Evolutionary conservation across 1,140 invertebrate species (phyloP), one percentile per base, ranked within the genome.

Genomic region (Calephelis virginiensis): DNA sequence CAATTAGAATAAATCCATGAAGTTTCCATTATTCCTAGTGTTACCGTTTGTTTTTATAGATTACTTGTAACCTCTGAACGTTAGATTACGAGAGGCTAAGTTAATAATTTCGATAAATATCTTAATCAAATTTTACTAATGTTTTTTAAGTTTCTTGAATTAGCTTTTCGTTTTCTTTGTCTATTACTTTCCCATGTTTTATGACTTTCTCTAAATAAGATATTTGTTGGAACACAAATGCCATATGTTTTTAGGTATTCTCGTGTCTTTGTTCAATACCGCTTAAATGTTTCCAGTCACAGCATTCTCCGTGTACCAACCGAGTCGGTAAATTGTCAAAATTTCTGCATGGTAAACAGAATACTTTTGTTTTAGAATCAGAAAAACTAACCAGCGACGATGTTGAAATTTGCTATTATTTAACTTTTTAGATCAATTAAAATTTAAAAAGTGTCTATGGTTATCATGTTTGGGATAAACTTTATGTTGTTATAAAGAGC

Each of bases 61-160:
- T 68, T 56, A 49, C 69, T 63, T 70, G 67, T 76, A 64, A 74
- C 68, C 78, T 64, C 61, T 49, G 48, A 49, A 49, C 14, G 48
- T 12, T 9, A 79, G 62, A 75, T 78, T 80, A 72, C 77, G 71
- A 73, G 76, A 78, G 60, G 78, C 74, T 68, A 78, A 81, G 47
- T 76, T 78, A 61, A 80, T 76, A 14, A 79, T 81, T 64, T 75
- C 77, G 63, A 76, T 75, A 69, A 73, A 62, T 75, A 68, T 73
- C 66, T 80, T 69, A 61, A 80, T 77, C 67, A 77, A 77, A 66
- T 80, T 77, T 63, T 76, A 47, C 66, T 70, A 78, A 72, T 75
- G 71, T 74, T 81, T 80, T n/a, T 80, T 76, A 69, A 63, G 62
- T 49, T 67, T 72, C 67, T 64, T 50, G 67, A 43, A 72, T 69